Base-by-base conservation (phyloP, 2,888 invertebrate species). In the Athripsodes cinereus region DNA sequence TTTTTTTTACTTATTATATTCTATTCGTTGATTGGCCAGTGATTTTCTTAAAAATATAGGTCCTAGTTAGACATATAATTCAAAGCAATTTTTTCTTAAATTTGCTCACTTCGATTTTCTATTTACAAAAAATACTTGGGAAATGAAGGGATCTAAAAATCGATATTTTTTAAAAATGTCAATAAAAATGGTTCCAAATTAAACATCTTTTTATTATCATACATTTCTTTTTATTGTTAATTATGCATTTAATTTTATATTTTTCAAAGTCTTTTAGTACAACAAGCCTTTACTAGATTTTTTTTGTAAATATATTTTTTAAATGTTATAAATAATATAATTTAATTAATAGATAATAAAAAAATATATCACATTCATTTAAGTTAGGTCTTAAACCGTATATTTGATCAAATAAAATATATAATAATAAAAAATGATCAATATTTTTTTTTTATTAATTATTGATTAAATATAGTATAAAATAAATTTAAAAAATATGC, bases 231-330 rank as follows among this genome's bases (percentile, higher is more conserved):
- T 40, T 40, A 40, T 40, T 40, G 16, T 40, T n/a, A n/a, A n/a
- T n/a, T 40, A n/a, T 40, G 16, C 20, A 44, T 55, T 35, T 55
- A 51, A 46, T 22, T 44, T 40, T 52, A 52, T 40, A 44, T 51
- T 52, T 53, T 35, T 56, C 52, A 55, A 55, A 55, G 55, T 50
- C 35, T 55, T n/a, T 34, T 35, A 55, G 55, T 55, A 55, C 55
- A 26, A 26, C 26, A 55, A 55, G 53, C 55, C 49, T 55, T 55
- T 55, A 55, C 6, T 40, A 48, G 10, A 3, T 26, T 26, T 26
- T 26, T 18, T 48, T 31, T 50, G 55, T 55, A 55, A 55, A 35
- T 55, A 55, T 55, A 55, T 55, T 55, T 55, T 55, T 21, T 55
- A 35, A 35, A 55, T 11, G 11, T 48, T 18, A 8, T 46, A 48